Base-by-base conservation (phyloP, 2,888 invertebrate genomes). In the Eilema caniola region DNA sequence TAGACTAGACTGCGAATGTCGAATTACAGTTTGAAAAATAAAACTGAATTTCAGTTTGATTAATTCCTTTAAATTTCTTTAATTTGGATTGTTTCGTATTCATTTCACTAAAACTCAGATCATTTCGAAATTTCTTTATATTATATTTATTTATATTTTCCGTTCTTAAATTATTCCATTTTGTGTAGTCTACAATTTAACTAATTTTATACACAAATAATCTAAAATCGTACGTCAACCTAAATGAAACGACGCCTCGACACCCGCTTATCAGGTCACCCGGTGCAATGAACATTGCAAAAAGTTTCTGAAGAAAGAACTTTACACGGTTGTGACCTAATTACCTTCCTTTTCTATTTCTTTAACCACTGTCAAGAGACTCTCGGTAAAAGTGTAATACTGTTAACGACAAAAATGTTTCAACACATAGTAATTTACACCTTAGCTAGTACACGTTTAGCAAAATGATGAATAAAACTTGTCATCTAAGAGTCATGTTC, bases 261-360 rank as follows among this genome's bases (percentile, higher is more conserved):
- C 69, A 74, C n/a, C n/a, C n/a, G 60, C 63, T 80, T 78, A 78
- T 77, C 71, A 76, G 82, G 83, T 80, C 80, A 79, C 47, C 63
- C 20, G 67, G 72, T 73, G 74, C 82, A 83, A 76, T 75, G 75
- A 74, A 56, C 67, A 70, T 31, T 62, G 65, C 63, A 81, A 81
- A 24, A 60, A 59, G 56, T 60, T 66, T 41, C 23, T 61, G 28
- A 31, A 53, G 47, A 64, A 28, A n/a, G n/a, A 64, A 47, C 25
- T 47, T 53, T n/a, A 47, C 47, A 64, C 61, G 31, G 64, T 47
- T 47, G 63, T 64, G 28, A 64, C 20, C 28, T n/a, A 53, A 12
- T 53, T 47, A 5, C 25, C 47, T 47, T 47, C 53, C 53, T 53
- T 53, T 53, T 53, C 53, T 53, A 53, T 53, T 53, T 53, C 53